phyloP scores from a whole-genome alignment of 1,140 invertebrate species.

The Hetaerina americana region DNA sequence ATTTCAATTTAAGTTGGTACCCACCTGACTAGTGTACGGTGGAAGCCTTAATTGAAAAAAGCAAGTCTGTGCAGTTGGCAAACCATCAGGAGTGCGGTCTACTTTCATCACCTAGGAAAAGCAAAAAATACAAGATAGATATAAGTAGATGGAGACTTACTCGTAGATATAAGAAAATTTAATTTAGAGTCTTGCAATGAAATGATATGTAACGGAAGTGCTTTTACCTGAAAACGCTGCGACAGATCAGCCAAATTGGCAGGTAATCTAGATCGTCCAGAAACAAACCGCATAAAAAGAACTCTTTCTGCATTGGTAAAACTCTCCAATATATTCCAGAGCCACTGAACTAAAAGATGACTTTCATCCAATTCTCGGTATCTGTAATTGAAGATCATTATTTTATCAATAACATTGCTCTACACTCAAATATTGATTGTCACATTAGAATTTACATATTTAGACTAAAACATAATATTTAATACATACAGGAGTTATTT shows the following conservation, averaged over 20 bases:
- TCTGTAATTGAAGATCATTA: slow-evolving; percentile 23
- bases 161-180: not conserved
- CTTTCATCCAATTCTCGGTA: slow-evolving; percentile 51
- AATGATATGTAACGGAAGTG: no score
- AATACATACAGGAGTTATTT: not conserved
- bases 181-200: not conserved
- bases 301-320: slow-evolving; percentile 51
- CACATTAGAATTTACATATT: not conserved
- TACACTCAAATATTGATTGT: not conserved
- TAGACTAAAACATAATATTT: not conserved
- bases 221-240: slow-evolving; percentile 50
- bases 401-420: not conserved
- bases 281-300: slow-evolving; percentile 55
- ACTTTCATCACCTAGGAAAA: slow-evolving; percentile 46
- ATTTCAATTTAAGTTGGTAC: not conserved
- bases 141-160: not conserved
- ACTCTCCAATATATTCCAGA: slow-evolving; percentile 48
- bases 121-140: no score
- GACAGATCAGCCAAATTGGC: slow-evolving; percentile 51
- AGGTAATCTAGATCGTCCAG: slow-evolving; percentile 48
- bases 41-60: slow-evolving; percentile 59
- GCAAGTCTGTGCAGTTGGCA: slow-evolving; percentile 54
- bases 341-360: slow-evolving; percentile 44
- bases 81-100: slow-evolving; percentile 41
- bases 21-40: slow-evolving; percentile 37